A percentile compares a stretch with the other conserved stretches of the same genome.
Evolutionary conservation across 2,888 invertebrate species (phyloP).

Genomic region (Eupsilia transversa): DNA sequence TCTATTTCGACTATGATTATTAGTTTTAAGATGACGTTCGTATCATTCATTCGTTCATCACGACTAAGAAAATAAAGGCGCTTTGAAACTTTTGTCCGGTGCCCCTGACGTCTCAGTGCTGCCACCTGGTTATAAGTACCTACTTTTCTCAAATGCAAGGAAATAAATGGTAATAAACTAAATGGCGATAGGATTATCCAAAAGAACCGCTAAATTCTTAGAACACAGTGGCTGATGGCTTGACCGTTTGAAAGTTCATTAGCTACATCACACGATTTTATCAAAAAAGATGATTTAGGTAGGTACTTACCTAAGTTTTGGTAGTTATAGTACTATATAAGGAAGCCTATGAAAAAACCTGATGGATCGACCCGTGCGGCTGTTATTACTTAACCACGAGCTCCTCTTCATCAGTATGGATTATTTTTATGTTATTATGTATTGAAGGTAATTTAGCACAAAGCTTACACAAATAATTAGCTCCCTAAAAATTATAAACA

Average conservation of each 20-base stretch:
- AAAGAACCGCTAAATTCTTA: slow-evolving; percentile 5
- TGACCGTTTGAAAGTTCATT: background rate
- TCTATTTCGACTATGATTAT: too few species aligned
- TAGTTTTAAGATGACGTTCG: too few species aligned
- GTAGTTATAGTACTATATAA: background rate
- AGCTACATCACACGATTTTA: background rate
- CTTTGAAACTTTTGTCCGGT: too few species aligned
- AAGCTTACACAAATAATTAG: background rate
- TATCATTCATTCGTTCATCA: too few species aligned
- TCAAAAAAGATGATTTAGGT: too few species aligned
- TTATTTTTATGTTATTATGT: background rate
- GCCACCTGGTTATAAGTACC: background rate
- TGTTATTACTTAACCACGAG: too few species aligned
- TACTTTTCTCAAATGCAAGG: background rate
- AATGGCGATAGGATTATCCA: background rate
- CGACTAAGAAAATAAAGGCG: too few species aligned
- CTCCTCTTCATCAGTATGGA: background rate
- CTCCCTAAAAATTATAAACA: background rate
- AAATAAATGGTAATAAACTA: background rate
- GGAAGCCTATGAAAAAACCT: background rate
- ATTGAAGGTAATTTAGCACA: background rate
- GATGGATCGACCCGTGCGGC: too few species aligned
- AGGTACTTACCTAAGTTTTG: background rate
- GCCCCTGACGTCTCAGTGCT: too few species aligned
- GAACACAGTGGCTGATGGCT: background rate